phyloP scores from a whole-genome alignment of 2,797 vertebrate genomes.

The Oreochromis grahami region DNA sequence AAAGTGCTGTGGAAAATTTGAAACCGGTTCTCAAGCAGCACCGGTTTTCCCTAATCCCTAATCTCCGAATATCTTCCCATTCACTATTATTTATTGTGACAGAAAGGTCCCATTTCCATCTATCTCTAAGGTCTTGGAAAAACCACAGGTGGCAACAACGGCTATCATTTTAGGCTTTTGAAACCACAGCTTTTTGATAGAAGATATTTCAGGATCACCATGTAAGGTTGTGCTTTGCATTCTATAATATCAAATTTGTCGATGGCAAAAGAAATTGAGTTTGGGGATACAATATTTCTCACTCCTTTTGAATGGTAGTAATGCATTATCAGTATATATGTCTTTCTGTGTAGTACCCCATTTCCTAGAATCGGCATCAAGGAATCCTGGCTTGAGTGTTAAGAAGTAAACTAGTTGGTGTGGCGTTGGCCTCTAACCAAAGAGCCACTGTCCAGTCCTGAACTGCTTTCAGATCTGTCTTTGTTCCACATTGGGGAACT shows the following conservation, averaged over 20 bases:
- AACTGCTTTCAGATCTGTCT: neutral
- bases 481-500: constrained; percentile 1
- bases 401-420: neutral
- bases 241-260: neutral
- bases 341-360: neutral
- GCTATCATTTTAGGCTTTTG: neutral
- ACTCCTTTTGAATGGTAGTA: neutral
- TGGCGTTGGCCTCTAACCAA: neutral
- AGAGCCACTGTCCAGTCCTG: neutral
- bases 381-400: neutral
- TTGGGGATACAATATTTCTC: neutral
- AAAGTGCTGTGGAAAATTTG: neutral
- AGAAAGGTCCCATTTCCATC: neutral
- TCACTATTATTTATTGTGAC: neutral
- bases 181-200: neutral
- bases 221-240: neutral
- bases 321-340: neutral
- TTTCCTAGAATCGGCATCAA: neutral
- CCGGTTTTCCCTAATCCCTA: neutral
- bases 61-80: neutral
- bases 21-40: neutral
- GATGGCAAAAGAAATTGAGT: neutral
- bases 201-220: neutral
- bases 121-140: neutral
- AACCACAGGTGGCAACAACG: neutral